phyloP scores from a whole-genome alignment of 2,888 invertebrate genomes.

The Lymantria monacha region DNA sequence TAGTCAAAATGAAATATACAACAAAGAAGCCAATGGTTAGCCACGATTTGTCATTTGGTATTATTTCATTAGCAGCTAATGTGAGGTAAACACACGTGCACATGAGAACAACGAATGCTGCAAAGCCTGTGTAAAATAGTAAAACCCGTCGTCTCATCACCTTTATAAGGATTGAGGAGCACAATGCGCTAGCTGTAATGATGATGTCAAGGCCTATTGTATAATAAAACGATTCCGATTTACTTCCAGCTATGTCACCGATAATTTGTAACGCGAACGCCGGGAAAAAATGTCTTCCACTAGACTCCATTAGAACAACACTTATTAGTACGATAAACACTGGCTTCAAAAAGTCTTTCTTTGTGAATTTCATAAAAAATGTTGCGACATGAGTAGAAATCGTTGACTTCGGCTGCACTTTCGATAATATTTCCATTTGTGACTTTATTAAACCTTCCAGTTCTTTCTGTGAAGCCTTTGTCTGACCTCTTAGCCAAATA shows the following conservation, averaged over 20 bases:
- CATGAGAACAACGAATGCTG: slow-evolving; percentile 39
- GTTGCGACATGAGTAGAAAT: slow-evolving; percentile 12
- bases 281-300: neutral
- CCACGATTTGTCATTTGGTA: slow-evolving; percentile 40
- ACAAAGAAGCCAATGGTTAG: slow-evolving; percentile 47
- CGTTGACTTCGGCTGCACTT: slow-evolving; percentile 14
- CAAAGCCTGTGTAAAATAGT: slow-evolving; percentile 49
- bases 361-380: slow-evolving; percentile 47
- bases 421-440: slow-evolving; percentile 37
- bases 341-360: slow-evolving; percentile 53
- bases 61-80: slow-evolving; percentile 33
- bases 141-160: slow-evolving; percentile 49
- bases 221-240: slow-evolving; percentile 28
- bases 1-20: slow-evolving; percentile 50
- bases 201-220: slow-evolving; percentile 52
- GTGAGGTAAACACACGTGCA: slow-evolving; percentile 46
- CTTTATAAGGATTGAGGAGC: slow-evolving; percentile 51
- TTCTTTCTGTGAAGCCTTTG: slow-evolving; percentile 33
- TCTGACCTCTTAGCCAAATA: slow-evolving; percentile 74
- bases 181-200: slow-evolving; percentile 46
- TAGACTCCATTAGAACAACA: slow-evolving; percentile 41
- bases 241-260: neutral
- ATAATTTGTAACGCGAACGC: neutral
- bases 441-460: slow-evolving; percentile 44
- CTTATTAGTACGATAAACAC: slow-evolving; percentile 41